Conservation (phyloP, 2,797 vertebrate genomes). For the Sebastes minor region DNA sequence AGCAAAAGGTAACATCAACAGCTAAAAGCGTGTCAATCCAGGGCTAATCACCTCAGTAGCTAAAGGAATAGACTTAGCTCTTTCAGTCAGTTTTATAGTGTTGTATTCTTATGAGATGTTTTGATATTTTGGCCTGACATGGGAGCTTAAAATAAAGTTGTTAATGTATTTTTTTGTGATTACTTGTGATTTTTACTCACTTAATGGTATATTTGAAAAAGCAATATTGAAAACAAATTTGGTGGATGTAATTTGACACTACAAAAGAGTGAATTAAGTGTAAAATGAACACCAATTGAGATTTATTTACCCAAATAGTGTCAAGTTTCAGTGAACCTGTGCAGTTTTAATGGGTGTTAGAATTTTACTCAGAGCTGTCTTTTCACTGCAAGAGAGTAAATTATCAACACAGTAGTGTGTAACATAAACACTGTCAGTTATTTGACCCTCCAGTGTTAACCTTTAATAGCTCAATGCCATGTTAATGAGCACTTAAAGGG, state of each 20-base stretch:
- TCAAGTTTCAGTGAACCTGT: background rate
- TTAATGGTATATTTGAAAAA: background rate
- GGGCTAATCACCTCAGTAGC: too few species aligned
- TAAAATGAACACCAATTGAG: too few species aligned
- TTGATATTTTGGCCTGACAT: background rate
- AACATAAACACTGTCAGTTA: background rate
- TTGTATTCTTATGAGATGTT: background rate
- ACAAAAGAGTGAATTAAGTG: background rate
- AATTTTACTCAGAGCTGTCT: too few species aligned
- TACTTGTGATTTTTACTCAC: background rate
- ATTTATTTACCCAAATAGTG: background rate
- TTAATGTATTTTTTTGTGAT: background rate
- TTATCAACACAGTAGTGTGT: background rate
- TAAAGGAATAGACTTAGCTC: too few species aligned
- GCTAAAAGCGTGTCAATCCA: too few species aligned
- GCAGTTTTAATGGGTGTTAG: background rate
- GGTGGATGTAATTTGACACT: background rate
- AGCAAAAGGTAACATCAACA: too few species aligned
- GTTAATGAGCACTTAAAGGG: background rate
- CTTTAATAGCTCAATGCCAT: constrained; percentile 15
- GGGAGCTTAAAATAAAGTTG: too few species aligned
- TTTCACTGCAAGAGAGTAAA: background rate
- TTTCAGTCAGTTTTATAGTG: background rate
- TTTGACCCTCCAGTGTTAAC: constrained; percentile 15
- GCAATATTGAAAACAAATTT: background rate